Evolutionary conservation across 2,797 vertebrate genomes (phyloP), one percentile per base, ranked within the genome.

Genomic region (Nasua narica): DNA sequence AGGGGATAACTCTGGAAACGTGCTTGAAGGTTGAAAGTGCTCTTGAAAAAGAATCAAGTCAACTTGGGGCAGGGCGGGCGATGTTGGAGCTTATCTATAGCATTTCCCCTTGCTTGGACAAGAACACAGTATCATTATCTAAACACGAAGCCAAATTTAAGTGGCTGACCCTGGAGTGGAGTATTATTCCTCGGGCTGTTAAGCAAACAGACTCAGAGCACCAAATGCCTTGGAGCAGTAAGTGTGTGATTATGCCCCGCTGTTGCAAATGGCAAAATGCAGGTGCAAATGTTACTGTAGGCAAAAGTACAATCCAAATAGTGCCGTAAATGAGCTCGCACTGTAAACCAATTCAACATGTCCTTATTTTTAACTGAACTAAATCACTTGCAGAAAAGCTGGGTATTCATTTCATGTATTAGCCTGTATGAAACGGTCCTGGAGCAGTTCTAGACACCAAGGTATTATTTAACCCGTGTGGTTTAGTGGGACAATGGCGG

Each of bases 391-490:
- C 96, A 97, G 98, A 97, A 98, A 98, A 98, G 89, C 97, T 94
- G 96, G 93, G 97, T 98, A 97, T 98, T 98, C 97, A 89, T 99
- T 98, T 98, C 98, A 96, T 92, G 96, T 93, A 94, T 96, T 97
- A 98, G 97, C 94, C 95, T 77, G 58, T 97, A 98, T 43, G 96
- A 98, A 98, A 98, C 96, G 97, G 98, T 98, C 98, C 98, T 98
- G 98, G 98, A 99, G 99, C 98, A 98, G 98, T 99, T 98, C 99
- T 99, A 96, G 97, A 97, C 97, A 98, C 97, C 97, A 46, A 97
- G 98, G 98, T 98, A 98, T 99, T 98, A 98, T 98, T 98, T 98
- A 97, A 98, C 98, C 97, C 92, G 65, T 96, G 98, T 94, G 98
- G 98, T 98, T 98, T 98, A 98, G 98, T 91, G 98, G 98, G 98